phyloP scores from a whole-genome alignment of 2,888 invertebrate genomes.

The Drosophila acutilabella region DNA sequence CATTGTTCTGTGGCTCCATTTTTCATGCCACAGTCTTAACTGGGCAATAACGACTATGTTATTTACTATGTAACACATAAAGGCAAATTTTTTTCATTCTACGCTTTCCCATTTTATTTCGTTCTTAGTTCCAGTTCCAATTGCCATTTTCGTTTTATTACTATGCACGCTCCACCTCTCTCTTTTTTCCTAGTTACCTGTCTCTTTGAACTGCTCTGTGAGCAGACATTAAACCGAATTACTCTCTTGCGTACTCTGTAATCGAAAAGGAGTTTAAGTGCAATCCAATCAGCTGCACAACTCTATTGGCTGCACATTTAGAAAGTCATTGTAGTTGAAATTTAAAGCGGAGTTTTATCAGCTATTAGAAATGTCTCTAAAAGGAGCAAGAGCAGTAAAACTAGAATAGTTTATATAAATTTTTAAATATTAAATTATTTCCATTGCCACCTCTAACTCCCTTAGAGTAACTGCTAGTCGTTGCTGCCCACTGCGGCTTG shows the following conservation, averaged over 20 bases:
- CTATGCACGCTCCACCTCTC: too few species aligned
- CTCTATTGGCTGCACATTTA: constrained; percentile 2
- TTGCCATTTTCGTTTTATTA: constrained; percentile 9
- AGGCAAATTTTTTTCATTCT: constrained; percentile 5
- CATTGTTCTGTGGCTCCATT: constrained; percentile 52
- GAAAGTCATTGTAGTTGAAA: neutral
- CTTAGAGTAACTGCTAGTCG: constrained; percentile 22
- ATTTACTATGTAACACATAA: constrained; percentile 49
- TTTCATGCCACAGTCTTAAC: constrained; percentile 38
- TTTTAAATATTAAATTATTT: too few species aligned
- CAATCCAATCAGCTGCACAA: neutral
- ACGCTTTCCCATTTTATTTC: constrained; percentile 3
- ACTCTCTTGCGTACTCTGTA: constrained; percentile 7
- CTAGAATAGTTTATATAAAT: too few species aligned
- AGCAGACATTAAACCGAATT: constrained; percentile 12
- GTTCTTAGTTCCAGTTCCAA: neutral
- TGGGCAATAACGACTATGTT: constrained; percentile 55
- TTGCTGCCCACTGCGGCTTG: neutral
- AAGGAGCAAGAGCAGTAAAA: too few species aligned
- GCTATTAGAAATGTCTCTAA: too few species aligned
- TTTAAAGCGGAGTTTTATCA: neutral
- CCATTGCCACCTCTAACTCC: too few species aligned
- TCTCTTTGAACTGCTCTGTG: constrained; percentile 4
- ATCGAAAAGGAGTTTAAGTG: constrained; percentile 11
- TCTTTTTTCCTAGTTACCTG: neutral